A percentile compares a stretch with the other conserved stretches of the same genome.
Conservation (phyloP, 1,140 invertebrate species). For the Diachasma alloeum region DNA sequence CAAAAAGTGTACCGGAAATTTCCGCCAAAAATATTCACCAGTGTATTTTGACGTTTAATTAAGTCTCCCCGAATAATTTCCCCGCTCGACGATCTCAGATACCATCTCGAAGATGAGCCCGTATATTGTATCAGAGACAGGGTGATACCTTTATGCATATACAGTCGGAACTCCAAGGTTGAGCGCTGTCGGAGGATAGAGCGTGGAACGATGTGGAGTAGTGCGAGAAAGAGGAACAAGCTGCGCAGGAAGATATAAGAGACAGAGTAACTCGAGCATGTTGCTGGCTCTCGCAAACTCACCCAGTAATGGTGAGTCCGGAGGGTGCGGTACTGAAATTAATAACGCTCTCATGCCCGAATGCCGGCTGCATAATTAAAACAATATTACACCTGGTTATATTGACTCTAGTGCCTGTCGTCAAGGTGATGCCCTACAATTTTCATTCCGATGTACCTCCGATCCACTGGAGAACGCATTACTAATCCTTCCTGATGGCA, state of each 20-base stretch:
- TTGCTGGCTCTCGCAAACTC: background rate
- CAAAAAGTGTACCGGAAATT: too few species aligned
- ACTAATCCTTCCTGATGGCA: too few species aligned
- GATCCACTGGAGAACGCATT: too few species aligned
- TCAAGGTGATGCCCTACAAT: too few species aligned
- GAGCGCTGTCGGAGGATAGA: too few species aligned
- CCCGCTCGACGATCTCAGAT: background rate
- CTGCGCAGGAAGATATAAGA: background rate
- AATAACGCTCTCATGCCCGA: conserved; percentile 10
- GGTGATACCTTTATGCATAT: background rate
- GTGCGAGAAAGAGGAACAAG: background rate
- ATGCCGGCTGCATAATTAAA: conserved; percentile 12
- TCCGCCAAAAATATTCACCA: too few species aligned
- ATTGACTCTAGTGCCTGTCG: background rate
- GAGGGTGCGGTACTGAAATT: background rate
- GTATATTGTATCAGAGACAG: background rate
- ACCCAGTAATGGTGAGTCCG: too few species aligned
- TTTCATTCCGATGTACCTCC: too few species aligned
- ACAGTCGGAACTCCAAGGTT: background rate
- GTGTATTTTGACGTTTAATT: background rate
- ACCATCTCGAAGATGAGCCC: background rate
- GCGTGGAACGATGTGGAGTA: too few species aligned
- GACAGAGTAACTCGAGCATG: background rate
- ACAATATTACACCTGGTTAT: conserved; percentile 3
- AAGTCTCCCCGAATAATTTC: background rate